Evolutionary conservation across 2,113 vertebrate species (phyloP), one percentile per base, ranked within the genome.

Genomic region (Arizona elegans): DNA sequence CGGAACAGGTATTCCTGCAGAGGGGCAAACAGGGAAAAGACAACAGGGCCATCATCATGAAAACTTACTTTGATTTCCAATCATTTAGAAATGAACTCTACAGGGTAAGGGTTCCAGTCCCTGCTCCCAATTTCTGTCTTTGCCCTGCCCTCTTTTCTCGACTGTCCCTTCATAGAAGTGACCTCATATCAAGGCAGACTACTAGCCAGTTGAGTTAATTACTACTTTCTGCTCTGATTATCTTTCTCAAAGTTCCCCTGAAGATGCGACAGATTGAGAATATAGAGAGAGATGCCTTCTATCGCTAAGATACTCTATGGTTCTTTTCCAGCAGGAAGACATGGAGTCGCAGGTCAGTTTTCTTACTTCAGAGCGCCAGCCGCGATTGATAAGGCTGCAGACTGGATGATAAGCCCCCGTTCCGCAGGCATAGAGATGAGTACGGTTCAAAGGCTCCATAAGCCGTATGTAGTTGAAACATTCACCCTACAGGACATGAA

Each of bases 321-420:
- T 58, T 26, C 24, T 85, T 29, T 58, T 19, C 59, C 59, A 55
- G 33, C 8, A 15, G 87, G 86, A 58, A 89, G 33, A 8, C 8
- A 0, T 4, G 4, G 23, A 2, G 75, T 9, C 0, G 1, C 21
- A 33, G 6, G 21, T 23, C 5, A 1, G 8, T 43, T 43, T 2
- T 29, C 93, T 97, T 94, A 98, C 98, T 98, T 98, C 98, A 24
- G 98, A 98, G 95, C 97, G 98, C 98, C 98, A 98, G 91, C 98
- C 98, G 91, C 98, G 92, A 97, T 98, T 98, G 96, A 98, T 96
- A 93, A 98, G 98, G 19, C 97, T 98, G 94, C 98, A 98, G 95
- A 98, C 97, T 50, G 98, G 98, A n/a, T 97, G 98, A 96, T 98
- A 98, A 29, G 98, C 98, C 56, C 98, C 98, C 1, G 98, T 98